Evolutionary conservation across 2,797 vertebrate genomes (phyloP).

Genomic region (Epinephelus malabaricus): DNA sequence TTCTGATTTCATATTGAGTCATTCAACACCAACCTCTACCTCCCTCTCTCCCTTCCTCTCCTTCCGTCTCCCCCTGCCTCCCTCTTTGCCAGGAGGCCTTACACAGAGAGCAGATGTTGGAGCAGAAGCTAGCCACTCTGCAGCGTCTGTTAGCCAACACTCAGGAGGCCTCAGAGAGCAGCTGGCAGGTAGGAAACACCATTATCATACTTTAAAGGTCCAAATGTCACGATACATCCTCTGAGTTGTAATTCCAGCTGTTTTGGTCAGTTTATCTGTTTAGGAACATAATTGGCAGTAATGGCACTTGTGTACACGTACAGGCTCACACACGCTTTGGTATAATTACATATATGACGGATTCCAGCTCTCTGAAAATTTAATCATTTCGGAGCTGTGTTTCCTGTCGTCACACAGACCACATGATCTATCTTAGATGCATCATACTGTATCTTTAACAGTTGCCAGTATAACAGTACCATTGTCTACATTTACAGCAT

Average conservation of each 20-base stretch:
- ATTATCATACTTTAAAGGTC: background rate
- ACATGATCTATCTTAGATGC: background rate
- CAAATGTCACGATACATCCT: background rate
- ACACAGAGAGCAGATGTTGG: slow-evolving; percentile 99
- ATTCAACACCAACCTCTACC: background rate
- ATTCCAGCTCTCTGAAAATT: background rate
- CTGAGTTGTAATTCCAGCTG: background rate
- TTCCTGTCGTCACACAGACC: background rate
- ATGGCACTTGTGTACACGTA: background rate
- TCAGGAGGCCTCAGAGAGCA: slow-evolving; percentile 98
- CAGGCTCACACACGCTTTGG: background rate
- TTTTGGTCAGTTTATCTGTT: background rate
- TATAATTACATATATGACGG: no score
- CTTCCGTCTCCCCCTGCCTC: background rate
- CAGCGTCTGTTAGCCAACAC: slow-evolving; percentile 96
- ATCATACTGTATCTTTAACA: background rate
- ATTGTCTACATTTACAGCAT: background rate
- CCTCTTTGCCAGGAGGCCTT: slow-evolving; percentile 93
- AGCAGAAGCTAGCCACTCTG: slow-evolving; percentile 98
- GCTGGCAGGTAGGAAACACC: slow-evolving; percentile 93
- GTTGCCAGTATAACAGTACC: background rate
- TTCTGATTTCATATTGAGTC: background rate
- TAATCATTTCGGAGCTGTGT: background rate
- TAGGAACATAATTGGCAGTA: background rate
- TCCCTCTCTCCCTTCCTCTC: background rate